Percentiles rank a stretch among this genome's conserved stretches.
Conservation (phyloP, 2,797 vertebrate genomes). For the Pyrocephalus nanus region DNA sequence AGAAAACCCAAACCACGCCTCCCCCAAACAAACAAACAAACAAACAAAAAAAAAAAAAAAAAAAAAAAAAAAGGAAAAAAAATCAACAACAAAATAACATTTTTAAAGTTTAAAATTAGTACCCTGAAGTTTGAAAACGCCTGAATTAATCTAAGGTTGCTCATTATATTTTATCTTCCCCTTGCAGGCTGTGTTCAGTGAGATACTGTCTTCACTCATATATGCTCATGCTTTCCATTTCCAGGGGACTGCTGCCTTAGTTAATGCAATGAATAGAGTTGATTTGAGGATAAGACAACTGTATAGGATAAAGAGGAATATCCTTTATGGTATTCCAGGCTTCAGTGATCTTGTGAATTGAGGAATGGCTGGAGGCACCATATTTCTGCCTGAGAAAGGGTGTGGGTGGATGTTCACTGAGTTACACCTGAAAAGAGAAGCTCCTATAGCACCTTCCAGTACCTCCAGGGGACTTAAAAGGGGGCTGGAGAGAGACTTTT, state of each 20-base stretch:
- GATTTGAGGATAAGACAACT: background rate
- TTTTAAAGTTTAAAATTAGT: background rate
- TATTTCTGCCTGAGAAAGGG: background rate
- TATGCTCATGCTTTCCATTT: background rate
- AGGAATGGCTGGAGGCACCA: background rate
- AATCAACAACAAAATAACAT: background rate
- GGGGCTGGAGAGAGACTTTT: background rate
- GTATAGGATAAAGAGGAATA: background rate
- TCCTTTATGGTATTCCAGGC: background rate
- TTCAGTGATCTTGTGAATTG: background rate
- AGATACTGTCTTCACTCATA: background rate
- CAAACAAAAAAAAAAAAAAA: background rate
- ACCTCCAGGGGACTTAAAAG: background rate
- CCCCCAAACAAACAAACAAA: rapidly evolving
- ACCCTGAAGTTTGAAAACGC: background rate
- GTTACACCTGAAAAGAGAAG: background rate
- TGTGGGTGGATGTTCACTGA: background rate
- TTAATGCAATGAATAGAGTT: background rate
- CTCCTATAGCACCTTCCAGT: background rate
- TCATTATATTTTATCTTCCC: background rate
- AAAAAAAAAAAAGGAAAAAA: background rate
- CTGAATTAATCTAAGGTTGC: background rate
- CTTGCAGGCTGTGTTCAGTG: background rate
- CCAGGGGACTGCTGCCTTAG: background rate
- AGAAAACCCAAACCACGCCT: rapidly evolving